Base-by-base conservation (phyloP, 2,113 vertebrate genomes). In the Muscicapa adusta region DNA sequence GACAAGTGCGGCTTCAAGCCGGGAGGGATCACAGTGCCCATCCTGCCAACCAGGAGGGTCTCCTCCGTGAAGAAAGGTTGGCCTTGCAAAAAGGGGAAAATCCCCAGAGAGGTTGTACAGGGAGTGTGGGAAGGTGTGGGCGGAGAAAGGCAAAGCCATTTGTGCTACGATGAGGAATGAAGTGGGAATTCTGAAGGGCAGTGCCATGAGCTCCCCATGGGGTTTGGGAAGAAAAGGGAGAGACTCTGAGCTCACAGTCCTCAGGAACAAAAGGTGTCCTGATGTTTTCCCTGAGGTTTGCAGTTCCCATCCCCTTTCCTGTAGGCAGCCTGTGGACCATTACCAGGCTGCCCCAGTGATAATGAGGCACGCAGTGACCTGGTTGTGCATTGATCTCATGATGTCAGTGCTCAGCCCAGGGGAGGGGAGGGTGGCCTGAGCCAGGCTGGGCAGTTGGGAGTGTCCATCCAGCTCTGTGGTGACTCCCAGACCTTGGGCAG, bases 1-100 rank as follows among this genome's bases (percentile, higher is more conserved):
- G 97, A 95, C 42, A 98, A 98, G 85, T 96, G 98, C 0, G 93
- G 91, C 5, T 98, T 98, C 83, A 99, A 98, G 79, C 97, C 98
- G 0, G 98, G 98, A 60, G 97, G 97, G 3, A 97, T 99, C 62
- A 98, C 99, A 1, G 98, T 98, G 22, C 98, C 98, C 28, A 96
- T 99, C 92, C 88, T 99, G 65, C 98, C 98, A 60, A 97, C 98
- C 36, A 98, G 98, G 72, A 98, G 98, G 84, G 98, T 98, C 8
- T 97, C 98, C 2, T 99, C 98, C 0, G 97, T 99, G 78, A 99
- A 98, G 97, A 99, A 98, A 99, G 99, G 99, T 99, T 54, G 86
- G 96, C 84, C 29, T 63, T 9, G 17, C 45, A 20, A 2, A 60
- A 70, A 33, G 29, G 45, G 65, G 19, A 18, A 34, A 24, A 6